These are phyloP conservation scores for Galendromus occidentalis DNA, from an alignment of 1,140 invertebrate genomes.

Conservation along the genomic window DNA sequence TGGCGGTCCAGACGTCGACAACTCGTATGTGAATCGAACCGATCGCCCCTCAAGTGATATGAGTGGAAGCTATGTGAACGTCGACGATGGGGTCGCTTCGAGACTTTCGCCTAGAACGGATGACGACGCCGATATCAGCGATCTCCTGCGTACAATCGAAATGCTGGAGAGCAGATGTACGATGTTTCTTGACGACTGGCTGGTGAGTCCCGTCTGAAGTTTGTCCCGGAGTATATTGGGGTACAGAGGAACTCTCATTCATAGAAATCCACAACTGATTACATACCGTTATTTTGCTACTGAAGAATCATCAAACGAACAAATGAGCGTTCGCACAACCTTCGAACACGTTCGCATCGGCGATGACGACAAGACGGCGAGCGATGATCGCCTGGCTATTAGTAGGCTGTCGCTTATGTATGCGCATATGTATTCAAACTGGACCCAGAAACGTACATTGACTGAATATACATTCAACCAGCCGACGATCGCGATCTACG, in stretches of 20 bases:
- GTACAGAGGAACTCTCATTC: neutral
- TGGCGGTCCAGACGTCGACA: neutral
- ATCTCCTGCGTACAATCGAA: neutral
- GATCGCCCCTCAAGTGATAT: neutral
- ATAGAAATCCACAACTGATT: no score
- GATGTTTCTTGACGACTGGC: slow-evolving; percentile 2
- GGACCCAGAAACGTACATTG: no score
- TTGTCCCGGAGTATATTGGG: neutral
- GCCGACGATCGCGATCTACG: no score
- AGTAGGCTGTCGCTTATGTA: no score
- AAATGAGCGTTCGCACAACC: no score
- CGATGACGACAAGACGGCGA: no score
- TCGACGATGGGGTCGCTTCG: neutral
- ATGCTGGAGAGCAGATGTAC: slow-evolving; percentile 6
- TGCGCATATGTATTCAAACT: no score
- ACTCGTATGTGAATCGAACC: neutral
- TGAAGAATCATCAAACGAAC: no score
- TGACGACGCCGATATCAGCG: slow-evolving; percentile 8
- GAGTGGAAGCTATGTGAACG: slow-evolving; percentile 8
- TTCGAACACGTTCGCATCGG: no score
- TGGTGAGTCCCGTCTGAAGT: neutral
- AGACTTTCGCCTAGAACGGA: neutral
- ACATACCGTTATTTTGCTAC: no score
- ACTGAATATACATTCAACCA: no score
- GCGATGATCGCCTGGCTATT: no score